A percentile compares a stretch with the other conserved stretches of the same genome.
Evolutionary conservation across 1,140 invertebrate species (phyloP).

Genomic region (Papilio glaucus): DNA sequence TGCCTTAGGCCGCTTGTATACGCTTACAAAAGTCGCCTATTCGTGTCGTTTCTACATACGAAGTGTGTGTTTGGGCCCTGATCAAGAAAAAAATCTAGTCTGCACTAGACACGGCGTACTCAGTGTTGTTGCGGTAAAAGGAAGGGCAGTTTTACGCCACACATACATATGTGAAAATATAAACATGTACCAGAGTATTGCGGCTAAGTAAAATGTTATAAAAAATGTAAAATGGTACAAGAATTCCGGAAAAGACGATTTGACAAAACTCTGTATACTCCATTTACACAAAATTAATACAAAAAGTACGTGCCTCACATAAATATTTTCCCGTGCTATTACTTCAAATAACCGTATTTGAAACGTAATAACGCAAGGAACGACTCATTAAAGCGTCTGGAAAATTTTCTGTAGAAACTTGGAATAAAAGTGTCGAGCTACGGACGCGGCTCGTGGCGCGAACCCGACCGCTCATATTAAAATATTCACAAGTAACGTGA

Average conservation of each 20-base stretch:
- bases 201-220: too few relatives aligned
- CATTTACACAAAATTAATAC: neutral
- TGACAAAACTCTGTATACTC: too few relatives aligned
- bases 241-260: too few relatives aligned
- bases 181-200: too few relatives aligned
- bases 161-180: too few relatives aligned
- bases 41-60: too few relatives aligned
- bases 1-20: neutral
- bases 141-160: too few relatives aligned
- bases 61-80: too few relatives aligned
- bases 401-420: slow-evolving; percentile 24
- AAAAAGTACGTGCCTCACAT: neutral
- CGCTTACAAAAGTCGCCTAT: neutral
- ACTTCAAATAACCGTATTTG: slow-evolving; percentile 22
- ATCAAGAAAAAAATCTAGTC: too few relatives aligned
- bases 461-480: slow-evolving; percentile 18
- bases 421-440: neutral
- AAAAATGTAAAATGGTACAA: too few relatives aligned
- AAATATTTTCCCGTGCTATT: slow-evolving; percentile 4
- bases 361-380: slow-evolving; percentile 13
- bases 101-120: too few relatives aligned
- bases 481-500: slow-evolving; percentile 21
- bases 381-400: slow-evolving; percentile 13
- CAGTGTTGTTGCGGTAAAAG: too few relatives aligned
- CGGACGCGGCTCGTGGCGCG: slow-evolving; percentile 9